Evolutionary conservation across 2,888 invertebrate species (phyloP), one percentile per base, ranked within the genome.

Genomic region (Galerucella nymphaeae): DNA sequence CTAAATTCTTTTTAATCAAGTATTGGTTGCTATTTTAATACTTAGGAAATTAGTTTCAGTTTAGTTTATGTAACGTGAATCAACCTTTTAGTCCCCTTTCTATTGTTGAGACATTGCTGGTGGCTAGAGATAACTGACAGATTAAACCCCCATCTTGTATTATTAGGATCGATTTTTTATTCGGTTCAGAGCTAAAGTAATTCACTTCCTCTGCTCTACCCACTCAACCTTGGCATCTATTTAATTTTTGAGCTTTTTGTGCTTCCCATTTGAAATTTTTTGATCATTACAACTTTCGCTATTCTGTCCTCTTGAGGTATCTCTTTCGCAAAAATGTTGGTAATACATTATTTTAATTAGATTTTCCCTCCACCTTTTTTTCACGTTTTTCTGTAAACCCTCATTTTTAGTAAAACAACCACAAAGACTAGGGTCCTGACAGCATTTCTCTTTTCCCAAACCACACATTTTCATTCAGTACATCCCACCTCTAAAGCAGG

Each of bases 391-490:
- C 45, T 4, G 14, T 13, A 45, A 45, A 45, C 45, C 45, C 45
- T 45, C 14, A 45, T 55, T 55, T 55, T 11, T 55, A 13, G 55
- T 13, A 13, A n/a, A 55, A 55, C 55, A 20, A 20, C 55, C 18
- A 55, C 11, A 20, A 20, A 59, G 59, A 59, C 59, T 13, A 59
- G 59, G 59, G 59, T 38, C 30, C 3, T 59, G 59, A 59, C 59
- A 59, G 23, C 14, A 38, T 30, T 59, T n/a, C 59, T 30, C n/a
- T 59, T 59, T 59, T 59, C 14, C 59, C 38, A 59, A 59, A 59
- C 59, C 59, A 23, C 59, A 59, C 23, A 59, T 59, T 23, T 59
- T 59, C 59, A 30, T 30, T 30, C 23, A 13, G 38, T 59, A 59
- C 38, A 59, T 59, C 59, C 59, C 13, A 38, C 59, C 59, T 59